Conservation (phyloP, 1,140 invertebrate species). For the Aricia agestis region DNA sequence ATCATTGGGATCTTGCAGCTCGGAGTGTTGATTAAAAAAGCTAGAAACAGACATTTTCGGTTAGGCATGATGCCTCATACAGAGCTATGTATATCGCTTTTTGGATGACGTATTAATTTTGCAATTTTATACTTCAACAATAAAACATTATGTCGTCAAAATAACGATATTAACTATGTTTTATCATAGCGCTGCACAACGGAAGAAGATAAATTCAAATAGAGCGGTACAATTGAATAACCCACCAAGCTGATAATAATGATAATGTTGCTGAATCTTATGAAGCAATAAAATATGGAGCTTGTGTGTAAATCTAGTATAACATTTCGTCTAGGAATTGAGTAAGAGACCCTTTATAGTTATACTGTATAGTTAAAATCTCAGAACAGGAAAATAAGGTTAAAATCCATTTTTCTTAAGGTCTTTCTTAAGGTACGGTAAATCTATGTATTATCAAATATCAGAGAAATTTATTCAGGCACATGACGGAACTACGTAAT, state of each 20-base stretch:
- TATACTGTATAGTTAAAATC: no score
- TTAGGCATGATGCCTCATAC: neutral
- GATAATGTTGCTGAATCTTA: neutral
- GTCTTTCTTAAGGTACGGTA: no score
- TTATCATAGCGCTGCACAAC: neutral
- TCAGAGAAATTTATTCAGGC: no score
- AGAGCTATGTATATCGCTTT: neutral
- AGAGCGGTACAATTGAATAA: neutral
- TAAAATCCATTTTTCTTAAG: no score
- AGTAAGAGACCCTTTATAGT: no score
- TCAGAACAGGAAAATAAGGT: no score
- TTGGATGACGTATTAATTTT: no score
- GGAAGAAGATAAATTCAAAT: neutral
- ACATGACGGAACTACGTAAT: no score
- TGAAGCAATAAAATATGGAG: neutral
- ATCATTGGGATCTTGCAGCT: constrained; percentile 55
- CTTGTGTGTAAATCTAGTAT: neutral
- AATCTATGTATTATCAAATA: no score
- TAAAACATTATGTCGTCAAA: no score
- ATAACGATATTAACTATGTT: neutral
- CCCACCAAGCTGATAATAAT: neutral
- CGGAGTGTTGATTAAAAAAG: constrained; percentile 40
- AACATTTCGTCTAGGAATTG: no score
- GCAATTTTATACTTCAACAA: neutral
- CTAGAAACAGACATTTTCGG: neutral